Percentiles rank a stretch among this genome's conserved stretches.
These are phyloP conservation scores for Laspeyria flexula DNA, from an alignment of 2,888 invertebrate genomes.

Conservation along the genomic window DNA sequence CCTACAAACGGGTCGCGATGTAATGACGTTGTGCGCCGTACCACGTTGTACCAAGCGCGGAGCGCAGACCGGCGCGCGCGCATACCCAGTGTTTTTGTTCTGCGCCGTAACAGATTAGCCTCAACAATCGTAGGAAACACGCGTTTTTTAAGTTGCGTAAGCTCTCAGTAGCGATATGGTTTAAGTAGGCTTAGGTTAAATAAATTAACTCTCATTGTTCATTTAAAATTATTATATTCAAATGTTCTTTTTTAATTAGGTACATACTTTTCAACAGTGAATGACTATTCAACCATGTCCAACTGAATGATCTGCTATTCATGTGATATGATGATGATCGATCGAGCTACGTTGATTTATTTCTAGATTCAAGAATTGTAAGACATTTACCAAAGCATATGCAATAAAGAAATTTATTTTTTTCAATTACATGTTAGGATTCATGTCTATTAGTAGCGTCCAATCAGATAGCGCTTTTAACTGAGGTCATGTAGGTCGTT, in stretches of 20 bases:
- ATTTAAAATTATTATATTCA: too few relatives aligned
- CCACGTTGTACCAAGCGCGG: conserved; percentile 73
- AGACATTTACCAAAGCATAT: too few relatives aligned
- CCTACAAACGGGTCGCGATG: conserved; percentile 32
- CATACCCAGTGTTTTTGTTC: conserved; percentile 63
- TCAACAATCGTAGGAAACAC: conserved; percentile 57
- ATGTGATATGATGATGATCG: too few relatives aligned
- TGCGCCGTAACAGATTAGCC: conserved; percentile 49
- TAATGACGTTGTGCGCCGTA: conserved; percentile 51
- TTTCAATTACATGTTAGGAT: too few relatives aligned
- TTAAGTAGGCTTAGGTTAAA: conserved; percentile 7
- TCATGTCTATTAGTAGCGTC: neutral
- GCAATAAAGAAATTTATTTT: too few relatives aligned
- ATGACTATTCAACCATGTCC: too few relatives aligned
- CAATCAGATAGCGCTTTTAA: conserved; percentile 22
- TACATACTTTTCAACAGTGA: too few relatives aligned
- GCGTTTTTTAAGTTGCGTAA: conserved; percentile 38
- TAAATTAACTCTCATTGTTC: too few relatives aligned
- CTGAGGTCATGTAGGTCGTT: conserved; percentile 20
- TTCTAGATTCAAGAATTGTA: too few relatives aligned
- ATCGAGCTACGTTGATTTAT: too few relatives aligned
- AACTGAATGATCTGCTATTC: too few relatives aligned
- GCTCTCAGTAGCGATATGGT: conserved; percentile 25
- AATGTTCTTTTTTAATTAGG: too few relatives aligned
- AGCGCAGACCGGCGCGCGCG: conserved; percentile 55